Base-by-base conservation (phyloP, 2,797 vertebrate species). In the Hydrolagus colliei region DNA sequence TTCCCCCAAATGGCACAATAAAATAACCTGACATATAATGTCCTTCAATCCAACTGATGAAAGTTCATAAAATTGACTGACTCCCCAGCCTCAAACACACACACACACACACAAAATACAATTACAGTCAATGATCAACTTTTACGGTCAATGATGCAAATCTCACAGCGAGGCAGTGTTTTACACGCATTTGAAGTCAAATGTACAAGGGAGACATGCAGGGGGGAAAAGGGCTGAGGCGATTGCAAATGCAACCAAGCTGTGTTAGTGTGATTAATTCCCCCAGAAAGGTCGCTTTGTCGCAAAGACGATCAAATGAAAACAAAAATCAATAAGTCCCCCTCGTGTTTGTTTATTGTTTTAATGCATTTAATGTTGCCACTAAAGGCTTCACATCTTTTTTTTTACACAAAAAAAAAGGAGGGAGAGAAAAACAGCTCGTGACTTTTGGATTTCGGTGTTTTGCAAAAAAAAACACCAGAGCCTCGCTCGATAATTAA, bases 301-400 rank as follows among this genome's bases (percentile, higher is more conserved):
- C 35, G 65, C 65, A 35, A 35, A 84, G 79, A 41, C 79, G 13
- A 82, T 82, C 67, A 68, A 82, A 82, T 41, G 79, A 82, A 84
- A 84, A 20, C 79, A n/a, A 84, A 84, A 84, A 84, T 84, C 79
- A 27, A 84, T 84, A 84, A 35, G 6, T 2, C 79, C 32, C 79
- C 18, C 79, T 68, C 79, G 0, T 71, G 79, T 84, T 84, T 84
- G 79, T 84, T 71, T 84, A 84, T 63, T 84, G 32, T 71, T 84
- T 68, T 35, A 84, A 52, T 84, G 65, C 65, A 71, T 84, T 84
- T 41, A 65, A 67, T 71, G 32, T 68, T 71, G 32, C 27, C 32
- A 35, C 63, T 10, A 35, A 84, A 67, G 20, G 12, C 68, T 20
- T 41, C 65, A 67, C 63, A 6, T 52, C 41, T 52, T 62, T 41